Conservation (phyloP, 2,888 invertebrate species). For the Apotomis turbidana region DNA sequence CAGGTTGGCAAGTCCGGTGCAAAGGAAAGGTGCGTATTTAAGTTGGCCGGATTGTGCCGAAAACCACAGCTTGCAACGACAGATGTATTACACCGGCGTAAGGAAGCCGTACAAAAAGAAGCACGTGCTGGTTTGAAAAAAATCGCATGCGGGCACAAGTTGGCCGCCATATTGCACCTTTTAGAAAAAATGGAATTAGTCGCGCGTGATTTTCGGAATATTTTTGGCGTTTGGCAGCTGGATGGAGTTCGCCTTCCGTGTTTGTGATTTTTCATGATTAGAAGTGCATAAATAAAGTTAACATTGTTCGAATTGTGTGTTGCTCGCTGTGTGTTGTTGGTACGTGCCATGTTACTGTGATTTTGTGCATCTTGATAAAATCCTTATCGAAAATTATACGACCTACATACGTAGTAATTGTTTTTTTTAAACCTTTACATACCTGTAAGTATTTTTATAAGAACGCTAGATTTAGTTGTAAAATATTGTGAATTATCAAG, state of each 20-base stretch:
- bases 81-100: conserved; percentile 75
- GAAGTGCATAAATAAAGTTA: background rate
- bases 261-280: conserved; percentile 32
- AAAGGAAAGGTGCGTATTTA: conserved; percentile 43
- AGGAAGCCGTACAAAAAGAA: conserved; percentile 75
- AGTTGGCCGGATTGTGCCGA: conserved; percentile 56
- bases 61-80: conserved; percentile 79
- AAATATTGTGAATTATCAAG: too few species aligned
- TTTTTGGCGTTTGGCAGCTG: conserved; percentile 58
- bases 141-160: conserved; percentile 81
- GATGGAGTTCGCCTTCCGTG: conserved; percentile 27
- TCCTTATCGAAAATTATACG: background rate
- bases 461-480: too few species aligned
- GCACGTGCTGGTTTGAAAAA: conserved; percentile 77
- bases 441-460: too few species aligned
- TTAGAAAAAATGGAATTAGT: conserved; percentile 56
- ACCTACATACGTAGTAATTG: background rate
- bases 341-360: conserved; percentile 5
- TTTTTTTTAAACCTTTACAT: background rate
- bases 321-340: background rate
- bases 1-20: background rate
- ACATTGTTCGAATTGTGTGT: conserved; percentile 10
- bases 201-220: conserved; percentile 70
- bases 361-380: conserved; percentile 10
- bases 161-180: conserved; percentile 66